These are phyloP conservation scores for Pomatostomus ruficeps DNA, from an alignment of 2,113 vertebrate genomes.

Conservation along the genomic window DNA sequence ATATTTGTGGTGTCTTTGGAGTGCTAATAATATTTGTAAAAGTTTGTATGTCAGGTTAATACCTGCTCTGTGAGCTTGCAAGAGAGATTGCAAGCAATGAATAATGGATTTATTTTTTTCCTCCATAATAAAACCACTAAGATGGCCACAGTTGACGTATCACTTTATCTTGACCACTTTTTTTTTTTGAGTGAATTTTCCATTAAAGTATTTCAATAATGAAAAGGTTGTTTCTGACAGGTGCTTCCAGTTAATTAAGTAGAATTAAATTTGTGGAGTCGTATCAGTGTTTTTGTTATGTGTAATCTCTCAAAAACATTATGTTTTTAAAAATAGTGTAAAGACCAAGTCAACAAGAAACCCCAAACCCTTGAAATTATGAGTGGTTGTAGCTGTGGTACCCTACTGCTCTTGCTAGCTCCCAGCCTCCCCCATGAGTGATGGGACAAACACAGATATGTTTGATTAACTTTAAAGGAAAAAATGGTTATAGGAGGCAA, in stretches of 20 bases:
- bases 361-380: not conserved
- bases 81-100: not conserved
- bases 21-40: not conserved
- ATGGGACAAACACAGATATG: not conserved
- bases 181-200: not conserved
- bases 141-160: not conserved
- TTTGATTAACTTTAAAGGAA: not conserved
- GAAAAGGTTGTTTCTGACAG: not conserved
- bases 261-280: not conserved
- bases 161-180: not conserved
- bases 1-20: slow-evolving; percentile 13
- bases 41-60: not conserved
- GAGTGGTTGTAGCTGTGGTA: not conserved
- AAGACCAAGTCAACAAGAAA: not conserved
- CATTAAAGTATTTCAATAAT: not conserved
- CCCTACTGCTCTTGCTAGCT: not conserved
- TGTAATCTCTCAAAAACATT: not conserved
- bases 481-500: not conserved
- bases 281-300: not conserved
- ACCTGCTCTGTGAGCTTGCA: not conserved
- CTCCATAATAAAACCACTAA: not conserved
- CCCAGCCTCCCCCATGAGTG: not conserved
- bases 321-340: not conserved
- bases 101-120: not conserved
- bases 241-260: not conserved